These are phyloP conservation scores for Cephalotes varians DNA, from an alignment of 2,888 invertebrate species.

Conservation along the genomic window DNA sequence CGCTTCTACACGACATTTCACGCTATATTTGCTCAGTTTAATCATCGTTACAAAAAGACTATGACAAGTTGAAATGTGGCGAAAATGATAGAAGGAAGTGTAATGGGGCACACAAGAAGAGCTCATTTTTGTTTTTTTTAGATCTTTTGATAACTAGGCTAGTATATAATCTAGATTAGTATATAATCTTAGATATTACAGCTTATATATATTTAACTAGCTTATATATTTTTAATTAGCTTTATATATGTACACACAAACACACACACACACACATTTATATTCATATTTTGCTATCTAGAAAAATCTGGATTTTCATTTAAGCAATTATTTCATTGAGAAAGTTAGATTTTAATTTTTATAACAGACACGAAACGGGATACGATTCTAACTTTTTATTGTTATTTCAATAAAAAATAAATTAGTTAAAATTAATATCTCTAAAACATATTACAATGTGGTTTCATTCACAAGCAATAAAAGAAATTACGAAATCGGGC, in stretches of 20 bases:
- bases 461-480: constrained; percentile 13
- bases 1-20: constrained; percentile 14
- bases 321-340: neutral
- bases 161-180: too few relatives aligned
- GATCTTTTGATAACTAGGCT: neutral
- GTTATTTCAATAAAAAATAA: neutral
- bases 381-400: neutral
- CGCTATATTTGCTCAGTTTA: neutral
- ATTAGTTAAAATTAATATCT: constrained; percentile 1
- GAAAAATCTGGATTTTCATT: neutral
- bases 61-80: neutral
- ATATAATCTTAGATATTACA: too few relatives aligned
- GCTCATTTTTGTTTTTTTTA: neutral
- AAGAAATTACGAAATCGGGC: neutral
- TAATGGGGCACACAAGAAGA: neutral
- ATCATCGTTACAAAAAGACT: neutral
- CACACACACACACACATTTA: neutral
- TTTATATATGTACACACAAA: neutral
- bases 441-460: constrained; percentile 7
- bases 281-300: neutral
- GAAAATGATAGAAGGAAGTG: neutral
- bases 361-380: too few relatives aligned
- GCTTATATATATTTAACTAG: too few relatives aligned
- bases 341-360: neutral
- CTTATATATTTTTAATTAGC: neutral